Conservation (phyloP, 2,113 vertebrate genomes). For the Lampris incognitus region DNA sequence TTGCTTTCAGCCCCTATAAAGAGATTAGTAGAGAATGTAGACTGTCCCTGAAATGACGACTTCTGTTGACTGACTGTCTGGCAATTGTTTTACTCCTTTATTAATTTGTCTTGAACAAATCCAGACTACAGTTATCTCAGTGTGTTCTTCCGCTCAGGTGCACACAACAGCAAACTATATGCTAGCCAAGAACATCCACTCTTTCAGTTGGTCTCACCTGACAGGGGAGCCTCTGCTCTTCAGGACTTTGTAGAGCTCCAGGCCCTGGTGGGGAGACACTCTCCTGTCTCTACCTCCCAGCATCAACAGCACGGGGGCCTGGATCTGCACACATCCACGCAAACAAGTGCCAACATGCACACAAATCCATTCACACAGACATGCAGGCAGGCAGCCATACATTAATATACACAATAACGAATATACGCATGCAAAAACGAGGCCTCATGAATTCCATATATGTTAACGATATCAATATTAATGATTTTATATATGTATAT, state of each 20-base stretch:
- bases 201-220: constrained; percentile 71
- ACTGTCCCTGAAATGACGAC: too few relatives aligned
- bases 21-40: too few relatives aligned
- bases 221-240: constrained; percentile 79
- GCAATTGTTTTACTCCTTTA: too few relatives aligned
- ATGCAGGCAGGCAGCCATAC: neutral
- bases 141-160: neutral
- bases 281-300: constrained; percentile 83
- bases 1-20: too few relatives aligned
- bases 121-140: too few relatives aligned
- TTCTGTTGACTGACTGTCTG: too few relatives aligned
- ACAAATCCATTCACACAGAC: neutral
- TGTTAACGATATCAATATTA: neutral
- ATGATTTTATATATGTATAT: neutral
- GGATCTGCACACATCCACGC: constrained; percentile 73
- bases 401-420: neutral
- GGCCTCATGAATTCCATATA: too few relatives aligned
- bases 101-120: too few relatives aligned
- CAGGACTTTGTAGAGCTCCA: constrained; percentile 87
- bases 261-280: constrained; percentile 84
- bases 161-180: neutral
- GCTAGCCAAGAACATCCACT: neutral
- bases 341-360: constrained; percentile 17
- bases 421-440: too few relatives aligned
- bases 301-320: constrained; percentile 82